phyloP scores from a whole-genome alignment of 2,888 invertebrate species.

The Uloborus plumipes region DNA sequence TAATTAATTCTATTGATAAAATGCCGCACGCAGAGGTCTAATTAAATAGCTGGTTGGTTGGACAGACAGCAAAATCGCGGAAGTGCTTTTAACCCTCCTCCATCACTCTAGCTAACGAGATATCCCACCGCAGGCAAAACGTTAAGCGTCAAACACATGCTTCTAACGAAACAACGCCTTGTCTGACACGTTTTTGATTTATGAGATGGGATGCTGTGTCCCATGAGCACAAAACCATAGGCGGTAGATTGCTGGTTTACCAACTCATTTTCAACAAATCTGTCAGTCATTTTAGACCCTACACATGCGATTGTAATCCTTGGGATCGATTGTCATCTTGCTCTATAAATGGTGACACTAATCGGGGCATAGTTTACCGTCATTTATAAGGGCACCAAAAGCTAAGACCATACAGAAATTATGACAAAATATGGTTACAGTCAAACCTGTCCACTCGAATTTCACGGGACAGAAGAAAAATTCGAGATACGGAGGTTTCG shows the following conservation, averaged over 20 bases:
- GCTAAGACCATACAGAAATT: too few relatives aligned
- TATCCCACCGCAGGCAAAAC: constrained; percentile 34
- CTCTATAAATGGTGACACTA: too few relatives aligned
- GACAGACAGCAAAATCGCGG: constrained; percentile 36
- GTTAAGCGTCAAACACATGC: constrained; percentile 41
- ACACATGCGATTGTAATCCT: too few relatives aligned
- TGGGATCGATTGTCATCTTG: too few relatives aligned
- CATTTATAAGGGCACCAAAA: too few relatives aligned
- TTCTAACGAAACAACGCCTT: constrained; percentile 51
- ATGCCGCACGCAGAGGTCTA: constrained; percentile 38
- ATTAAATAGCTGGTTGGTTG: constrained; percentile 35
- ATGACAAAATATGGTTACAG: too few relatives aligned
- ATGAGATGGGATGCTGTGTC: constrained; percentile 42
- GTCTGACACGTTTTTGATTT: constrained; percentile 58
- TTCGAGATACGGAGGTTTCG: too few relatives aligned
- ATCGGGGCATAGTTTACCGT: too few relatives aligned
- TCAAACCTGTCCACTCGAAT: too few relatives aligned
- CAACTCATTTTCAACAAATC: constrained; percentile 30
- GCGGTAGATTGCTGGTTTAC: constrained; percentile 2
- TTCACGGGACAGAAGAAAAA: too few relatives aligned
- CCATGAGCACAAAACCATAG: constrained; percentile 27
- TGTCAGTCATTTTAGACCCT: constrained; percentile 29
- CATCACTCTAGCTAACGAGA: constrained; percentile 39
- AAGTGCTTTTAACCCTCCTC: constrained; percentile 48
- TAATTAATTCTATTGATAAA: constrained; percentile 53